Base-by-base conservation (phyloP, 2,888 invertebrate genomes). In the Lacanobia oleracea region DNA sequence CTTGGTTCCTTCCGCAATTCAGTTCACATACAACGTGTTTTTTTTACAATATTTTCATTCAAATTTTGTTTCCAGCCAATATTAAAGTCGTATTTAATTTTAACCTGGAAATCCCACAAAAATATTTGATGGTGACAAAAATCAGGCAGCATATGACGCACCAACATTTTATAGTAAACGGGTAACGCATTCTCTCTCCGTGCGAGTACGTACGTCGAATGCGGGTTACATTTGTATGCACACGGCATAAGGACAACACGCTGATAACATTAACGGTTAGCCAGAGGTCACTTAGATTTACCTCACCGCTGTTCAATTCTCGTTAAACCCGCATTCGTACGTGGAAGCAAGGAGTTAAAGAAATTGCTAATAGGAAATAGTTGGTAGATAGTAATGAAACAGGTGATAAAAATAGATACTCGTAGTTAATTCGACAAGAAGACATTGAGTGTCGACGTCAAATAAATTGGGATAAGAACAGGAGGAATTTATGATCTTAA, bases 181-280 rank as follows among this genome's bases (percentile, higher is more conserved):
- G n/a, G 23, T 40, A 70, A 62, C 59, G 56, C 40, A 82, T 84
- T 77, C 66, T 48, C 67, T 72, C 48, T 40, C 45, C 48, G 61
- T n/a, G 21, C 62, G 21, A 54, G 66, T n/a, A 27, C 62, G 18
- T 21, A 59, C 50, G 63, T 53, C 27, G 16, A 57, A 81, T 85
- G 86, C 86, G 84, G 86, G 59, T 16, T 67, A 83, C 80, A 86
- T 89, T 86, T 80, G 80, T 84, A 89, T 88, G 88, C 89, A 83
- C 62, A 61, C 23, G 27, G 79, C 73, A 77, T 82, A 78, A 82
- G 87, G 88, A 83, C 87, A 81, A 37, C 60, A 16, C n/a, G 45
- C 71, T 79, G 85, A 86, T 86, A 86, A 81, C 70, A 69, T 74
- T 78, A 75, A 76, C 67, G 66, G 82, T 77, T 86, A 72, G 77